Conservation (phyloP, 2,113 vertebrate genomes). For the Etia nguti region DNA sequence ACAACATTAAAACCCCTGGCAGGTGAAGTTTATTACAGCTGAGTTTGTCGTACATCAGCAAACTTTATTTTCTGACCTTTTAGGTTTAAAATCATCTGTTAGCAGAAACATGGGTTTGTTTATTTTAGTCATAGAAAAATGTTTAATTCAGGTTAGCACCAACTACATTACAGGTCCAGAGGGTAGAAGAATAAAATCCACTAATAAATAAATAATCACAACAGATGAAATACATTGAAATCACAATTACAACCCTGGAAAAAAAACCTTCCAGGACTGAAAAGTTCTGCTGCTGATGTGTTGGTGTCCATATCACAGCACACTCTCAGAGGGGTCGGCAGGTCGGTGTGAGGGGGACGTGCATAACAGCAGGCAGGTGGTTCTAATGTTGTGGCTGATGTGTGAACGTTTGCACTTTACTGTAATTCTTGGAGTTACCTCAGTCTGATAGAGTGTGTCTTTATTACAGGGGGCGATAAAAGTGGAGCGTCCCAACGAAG, state of each 20-base stretch:
- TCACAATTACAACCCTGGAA: too few relatives aligned
- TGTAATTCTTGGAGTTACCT: background rate
- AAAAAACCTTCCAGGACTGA: too few relatives aligned
- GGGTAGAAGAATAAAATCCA: too few relatives aligned
- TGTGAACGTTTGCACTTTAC: background rate
- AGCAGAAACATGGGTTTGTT: background rate
- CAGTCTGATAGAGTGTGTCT: background rate
- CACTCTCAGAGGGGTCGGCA: background rate
- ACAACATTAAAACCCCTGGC: background rate
- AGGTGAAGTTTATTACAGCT: background rate
- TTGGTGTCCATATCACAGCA: background rate
- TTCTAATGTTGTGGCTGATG: background rate
- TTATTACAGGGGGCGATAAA: slow-evolving; percentile 82
- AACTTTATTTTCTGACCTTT: background rate
- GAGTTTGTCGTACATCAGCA: background rate
- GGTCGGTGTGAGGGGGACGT: background rate
- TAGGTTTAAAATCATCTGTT: background rate
- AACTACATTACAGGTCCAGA: too few relatives aligned
- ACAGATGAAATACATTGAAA: too few relatives aligned
- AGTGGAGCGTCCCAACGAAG: slow-evolving; percentile 84
- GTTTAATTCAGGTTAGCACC: background rate
- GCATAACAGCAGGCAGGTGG: background rate
- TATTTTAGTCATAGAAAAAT: background rate
- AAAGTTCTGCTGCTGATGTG: background rate
- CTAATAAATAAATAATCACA: too few relatives aligned